A percentile compares a stretch with the other conserved stretches of the same genome.
phyloP scores from a whole-genome alignment of 2,113 vertebrate genomes.

The Cheirogaleus medius region DNA sequence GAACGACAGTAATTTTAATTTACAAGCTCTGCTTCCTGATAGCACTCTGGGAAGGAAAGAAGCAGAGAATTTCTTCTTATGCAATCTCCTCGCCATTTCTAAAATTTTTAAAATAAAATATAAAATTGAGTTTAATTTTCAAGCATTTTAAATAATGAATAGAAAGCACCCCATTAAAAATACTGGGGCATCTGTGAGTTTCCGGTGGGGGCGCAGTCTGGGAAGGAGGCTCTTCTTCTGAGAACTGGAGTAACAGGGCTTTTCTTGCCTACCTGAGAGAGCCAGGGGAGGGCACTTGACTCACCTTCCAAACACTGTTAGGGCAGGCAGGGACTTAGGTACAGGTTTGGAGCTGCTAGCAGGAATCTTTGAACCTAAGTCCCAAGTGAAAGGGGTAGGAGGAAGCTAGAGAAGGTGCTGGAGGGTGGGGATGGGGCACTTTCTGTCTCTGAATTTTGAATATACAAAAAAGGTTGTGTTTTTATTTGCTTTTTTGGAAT shows the following conservation, averaged over 20 bases:
- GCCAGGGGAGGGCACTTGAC: background rate
- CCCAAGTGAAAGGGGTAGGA: background rate
- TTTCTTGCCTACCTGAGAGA: background rate
- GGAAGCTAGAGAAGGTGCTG: background rate
- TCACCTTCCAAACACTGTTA: background rate
- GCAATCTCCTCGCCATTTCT: background rate
- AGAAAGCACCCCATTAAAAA: background rate
- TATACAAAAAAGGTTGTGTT: background rate
- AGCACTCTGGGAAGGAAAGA: background rate
- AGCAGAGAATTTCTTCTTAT: background rate
- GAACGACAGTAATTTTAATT: slow-evolving; percentile 51
- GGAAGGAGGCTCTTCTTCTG: background rate
- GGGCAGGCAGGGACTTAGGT: background rate
- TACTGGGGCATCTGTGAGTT: background rate
- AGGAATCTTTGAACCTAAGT: background rate
- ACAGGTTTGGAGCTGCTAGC: background rate
- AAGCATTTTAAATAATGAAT: background rate
- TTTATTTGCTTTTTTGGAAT: background rate
- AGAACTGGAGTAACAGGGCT: background rate
- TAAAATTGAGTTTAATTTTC: background rate
- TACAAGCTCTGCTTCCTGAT: background rate
- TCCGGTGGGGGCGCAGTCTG: background rate
- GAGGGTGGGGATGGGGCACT: background rate
- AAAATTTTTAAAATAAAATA: background rate
- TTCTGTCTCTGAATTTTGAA: background rate